phyloP scores from a whole-genome alignment of 2,797 vertebrate species.

The Pogoniulus pusillus region DNA sequence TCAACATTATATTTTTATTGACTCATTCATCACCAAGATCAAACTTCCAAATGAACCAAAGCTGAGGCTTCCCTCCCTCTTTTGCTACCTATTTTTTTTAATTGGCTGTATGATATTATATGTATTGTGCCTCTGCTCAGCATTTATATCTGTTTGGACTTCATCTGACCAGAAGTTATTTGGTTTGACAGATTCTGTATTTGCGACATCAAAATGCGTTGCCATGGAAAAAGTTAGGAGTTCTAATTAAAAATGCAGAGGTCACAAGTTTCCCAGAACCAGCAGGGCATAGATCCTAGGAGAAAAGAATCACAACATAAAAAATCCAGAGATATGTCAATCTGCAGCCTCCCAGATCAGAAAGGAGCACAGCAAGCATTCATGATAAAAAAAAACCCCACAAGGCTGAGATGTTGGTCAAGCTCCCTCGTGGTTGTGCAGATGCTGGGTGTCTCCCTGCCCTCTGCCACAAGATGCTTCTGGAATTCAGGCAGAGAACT shows the following conservation, averaged over 20 bases:
- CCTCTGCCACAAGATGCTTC: not conserved
- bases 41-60: not conserved
- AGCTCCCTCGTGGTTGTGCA: not conserved
- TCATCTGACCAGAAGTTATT: constrained; percentile 37
- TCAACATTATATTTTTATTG: no score
- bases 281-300: constrained; percentile 74
- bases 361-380: constrained; percentile 38
- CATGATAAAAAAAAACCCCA: not conserved
- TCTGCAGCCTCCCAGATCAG: constrained; percentile 73
- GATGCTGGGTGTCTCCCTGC: not conserved
- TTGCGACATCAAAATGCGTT: constrained; percentile 75
- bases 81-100: not conserved
- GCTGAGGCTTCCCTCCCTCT: not conserved
- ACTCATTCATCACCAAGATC: not conserved
- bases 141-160: constrained; percentile 15
- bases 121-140: not conserved
- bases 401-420: not conserved
- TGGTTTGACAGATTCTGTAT: constrained; percentile 75
- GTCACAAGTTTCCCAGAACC: constrained; percentile 82
- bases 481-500: not conserved
- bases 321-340: constrained; percentile 60
- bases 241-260: constrained; percentile 81
- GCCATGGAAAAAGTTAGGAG: constrained; percentile 78
- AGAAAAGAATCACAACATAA: constrained; percentile 70
- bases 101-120: not conserved